These are phyloP conservation scores for Corythaixoides concolor DNA, from an alignment of 2,113 vertebrate genomes.

Conservation along the genomic window DNA sequence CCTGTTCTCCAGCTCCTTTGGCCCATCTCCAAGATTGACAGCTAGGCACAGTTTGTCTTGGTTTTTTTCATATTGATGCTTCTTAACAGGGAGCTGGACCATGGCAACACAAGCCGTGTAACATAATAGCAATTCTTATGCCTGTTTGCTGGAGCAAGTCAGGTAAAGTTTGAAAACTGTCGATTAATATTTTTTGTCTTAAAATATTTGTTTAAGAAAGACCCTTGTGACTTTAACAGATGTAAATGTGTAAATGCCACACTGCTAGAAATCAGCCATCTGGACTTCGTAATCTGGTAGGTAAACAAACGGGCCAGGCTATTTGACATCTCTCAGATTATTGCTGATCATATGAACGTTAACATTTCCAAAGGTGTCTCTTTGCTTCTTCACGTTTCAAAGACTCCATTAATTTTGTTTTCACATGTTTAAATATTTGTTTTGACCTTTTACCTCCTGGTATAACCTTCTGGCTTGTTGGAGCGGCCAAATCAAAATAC, in stretches of 20 bases:
- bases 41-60: not conserved
- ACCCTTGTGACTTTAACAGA: not conserved
- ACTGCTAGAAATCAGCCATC: slow-evolving; percentile 14
- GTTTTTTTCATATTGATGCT: not conserved
- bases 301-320: slow-evolving; percentile 8
- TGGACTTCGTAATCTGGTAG: slow-evolving; percentile 39
- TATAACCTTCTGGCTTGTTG: slow-evolving; percentile 15
- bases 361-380: slow-evolving; percentile 51
- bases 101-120: not conserved
- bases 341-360: slow-evolving; percentile 36
- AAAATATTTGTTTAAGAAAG: slow-evolving; percentile 25
- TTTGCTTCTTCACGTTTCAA: slow-evolving; percentile 50
- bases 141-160: not conserved
- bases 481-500: slow-evolving; percentile 3
- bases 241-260: not conserved
- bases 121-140: not conserved
- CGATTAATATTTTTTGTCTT: not conserved
- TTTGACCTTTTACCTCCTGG: slow-evolving; percentile 52
- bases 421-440: slow-evolving; percentile 60
- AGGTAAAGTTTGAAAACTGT: not conserved
- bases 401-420: slow-evolving; percentile 53
- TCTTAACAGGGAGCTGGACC: not conserved
- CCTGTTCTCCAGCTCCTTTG: not conserved
- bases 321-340: slow-evolving; percentile 44
- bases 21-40: not conserved